Conservation (phyloP, 2,888 invertebrate species). For the Sesia apiformis region DNA sequence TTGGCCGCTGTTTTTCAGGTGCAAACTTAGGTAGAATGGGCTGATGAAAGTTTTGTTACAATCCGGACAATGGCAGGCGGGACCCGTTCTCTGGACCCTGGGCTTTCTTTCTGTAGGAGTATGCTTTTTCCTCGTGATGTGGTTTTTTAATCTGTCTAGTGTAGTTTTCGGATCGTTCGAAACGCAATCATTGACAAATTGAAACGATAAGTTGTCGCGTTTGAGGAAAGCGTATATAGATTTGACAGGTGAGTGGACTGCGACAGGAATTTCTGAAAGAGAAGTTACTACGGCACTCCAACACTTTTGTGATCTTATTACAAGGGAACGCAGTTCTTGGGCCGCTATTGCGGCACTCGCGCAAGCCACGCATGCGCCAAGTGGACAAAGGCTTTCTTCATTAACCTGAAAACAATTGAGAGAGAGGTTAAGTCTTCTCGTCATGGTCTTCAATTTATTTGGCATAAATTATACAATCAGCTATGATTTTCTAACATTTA, state of each 20-base stretch:
- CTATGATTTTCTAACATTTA: too few species aligned
- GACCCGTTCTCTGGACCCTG: conserved; percentile 29
- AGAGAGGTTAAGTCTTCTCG: neutral
- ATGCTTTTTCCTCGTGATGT: conserved; percentile 18
- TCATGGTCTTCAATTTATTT: too few species aligned
- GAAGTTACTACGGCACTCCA: conserved; percentile 40
- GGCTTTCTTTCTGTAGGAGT: conserved; percentile 21
- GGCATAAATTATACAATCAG: too few species aligned
- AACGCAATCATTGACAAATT: conserved; percentile 33
- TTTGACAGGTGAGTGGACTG: conserved; percentile 17
- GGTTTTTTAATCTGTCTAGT: conserved; percentile 29
- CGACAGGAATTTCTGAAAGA: conserved; percentile 19
- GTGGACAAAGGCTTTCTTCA: conserved; percentile 39
- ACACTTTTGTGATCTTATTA: conserved; percentile 30
- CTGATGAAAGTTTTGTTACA: conserved; percentile 46
- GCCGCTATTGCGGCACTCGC: conserved; percentile 41
- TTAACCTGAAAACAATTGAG: conserved; percentile 32
- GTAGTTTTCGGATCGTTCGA: conserved; percentile 30
- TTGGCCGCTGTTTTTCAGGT: conserved; percentile 52
- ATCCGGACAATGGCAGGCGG: conserved; percentile 39
- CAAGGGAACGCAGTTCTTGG: conserved; percentile 42
- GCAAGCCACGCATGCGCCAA: conserved; percentile 43
- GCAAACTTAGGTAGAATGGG: conserved; percentile 43
- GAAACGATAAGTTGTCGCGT: conserved; percentile 30
- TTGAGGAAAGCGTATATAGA: conserved; percentile 42